phyloP scores from a whole-genome alignment of 2,797 vertebrate genomes.

The Melanotaenia nigrans region DNA sequence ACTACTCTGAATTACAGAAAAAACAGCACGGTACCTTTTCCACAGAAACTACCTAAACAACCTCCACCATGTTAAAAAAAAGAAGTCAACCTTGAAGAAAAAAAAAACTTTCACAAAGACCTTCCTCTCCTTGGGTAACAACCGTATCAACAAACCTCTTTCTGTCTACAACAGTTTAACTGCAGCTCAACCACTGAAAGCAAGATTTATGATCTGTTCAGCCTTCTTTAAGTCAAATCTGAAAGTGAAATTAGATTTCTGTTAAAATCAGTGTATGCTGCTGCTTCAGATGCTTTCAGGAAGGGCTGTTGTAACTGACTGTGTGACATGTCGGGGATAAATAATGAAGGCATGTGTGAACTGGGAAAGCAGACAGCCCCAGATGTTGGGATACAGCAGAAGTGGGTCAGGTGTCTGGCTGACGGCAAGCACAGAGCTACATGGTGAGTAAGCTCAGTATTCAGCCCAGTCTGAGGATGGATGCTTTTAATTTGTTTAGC shows the following conservation, averaged over 20 bases:
- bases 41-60: constrained; percentile 38
- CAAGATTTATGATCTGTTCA: neutral
- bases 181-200: neutral
- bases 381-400: constrained; percentile 63
- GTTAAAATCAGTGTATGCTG: constrained; percentile 12
- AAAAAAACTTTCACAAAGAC: constrained; percentile 20
- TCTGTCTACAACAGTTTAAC: neutral
- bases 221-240: neutral
- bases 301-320: constrained; percentile 31
- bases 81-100: constrained; percentile 48
- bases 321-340: constrained; percentile 36
- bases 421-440: constrained; percentile 21
- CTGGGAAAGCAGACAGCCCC: constrained; percentile 42
- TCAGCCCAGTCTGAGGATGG: neutral
- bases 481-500: constrained; percentile 1
- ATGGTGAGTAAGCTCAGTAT: neutral
- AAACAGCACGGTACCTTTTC: constrained; percentile 38
- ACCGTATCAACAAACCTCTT: neutral
- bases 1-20: constrained; percentile 47
- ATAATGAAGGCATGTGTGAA: constrained; percentile 41
- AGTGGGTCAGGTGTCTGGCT: constrained; percentile 67
- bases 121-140: constrained; percentile 35
- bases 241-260: neutral
- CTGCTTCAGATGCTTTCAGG: constrained; percentile 32
- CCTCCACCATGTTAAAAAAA: constrained; percentile 34